Base-by-base conservation (phyloP, 2,888 invertebrate species). In the Hofmannophila pseudospretella region DNA sequence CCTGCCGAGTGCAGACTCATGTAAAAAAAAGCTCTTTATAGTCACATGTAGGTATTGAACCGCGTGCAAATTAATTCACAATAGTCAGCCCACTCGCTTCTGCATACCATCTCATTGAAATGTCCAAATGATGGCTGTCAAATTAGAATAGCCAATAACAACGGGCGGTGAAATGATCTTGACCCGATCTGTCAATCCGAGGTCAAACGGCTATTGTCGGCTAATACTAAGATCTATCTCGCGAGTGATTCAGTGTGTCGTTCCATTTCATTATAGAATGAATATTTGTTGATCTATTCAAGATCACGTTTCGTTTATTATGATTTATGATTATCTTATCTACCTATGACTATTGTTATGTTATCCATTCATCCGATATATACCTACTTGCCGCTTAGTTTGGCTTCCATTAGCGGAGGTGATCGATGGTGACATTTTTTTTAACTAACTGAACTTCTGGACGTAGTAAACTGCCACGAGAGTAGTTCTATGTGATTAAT, bases 111-210 rank as follows among this genome's bases (percentile, higher is more conserved):
- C 43, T 11, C 41, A 45, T 34, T 44, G 39, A 39, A 42, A 54
- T 41, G 38, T 49, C 47, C 46, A 46, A 42, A 36, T 53, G 57
- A 58, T 46, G 61, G 55, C 70, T 77, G 76, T 74, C 79, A 74
- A 62, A 68, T 46, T 62, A 75, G 72, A 75, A 64, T 63, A 51
- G 55, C 39, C 45, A 53, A 54, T 54, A 63, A 58, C 54, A 56
- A 57, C 58, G 38, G 38, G 34, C 38, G 12, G 38, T 29, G 36
- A 28, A 13, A 43, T 38, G 60, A 43, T 77, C 74, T 68, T 76
- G 74, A 76, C 77, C 65, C 23, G 42, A 41, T 44, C 44, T 52
- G 50, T 49, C 50, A 51, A 46, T 34, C 32, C 43, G 43, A 53
- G 49, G 49, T 47, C 46, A 42, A 36, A 30, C 32, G 14, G 11